Conservation (phyloP, 2,888 invertebrate genomes). For the Eupsilia transversa region DNA sequence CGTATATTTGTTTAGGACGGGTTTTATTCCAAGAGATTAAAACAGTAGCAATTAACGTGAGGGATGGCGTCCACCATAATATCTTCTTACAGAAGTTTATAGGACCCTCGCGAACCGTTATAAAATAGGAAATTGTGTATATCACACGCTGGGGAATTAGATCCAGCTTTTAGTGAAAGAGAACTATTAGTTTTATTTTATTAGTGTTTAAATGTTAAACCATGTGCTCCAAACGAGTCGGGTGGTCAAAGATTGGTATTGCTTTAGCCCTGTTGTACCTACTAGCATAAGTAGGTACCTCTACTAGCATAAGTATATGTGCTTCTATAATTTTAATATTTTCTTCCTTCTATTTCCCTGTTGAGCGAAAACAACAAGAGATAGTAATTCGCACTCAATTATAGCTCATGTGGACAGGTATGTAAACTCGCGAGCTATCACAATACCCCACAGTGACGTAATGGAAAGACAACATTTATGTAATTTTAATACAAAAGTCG, state of each 20-base stretch:
- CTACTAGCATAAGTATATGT: too few relatives aligned
- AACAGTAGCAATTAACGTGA: constrained; percentile 68
- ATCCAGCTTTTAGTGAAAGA: constrained; percentile 51
- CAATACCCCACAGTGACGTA: constrained; percentile 31
- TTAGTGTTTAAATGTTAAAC: constrained; percentile 35
- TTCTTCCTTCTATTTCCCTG: constrained; percentile 3
- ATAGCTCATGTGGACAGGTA: constrained; percentile 37
- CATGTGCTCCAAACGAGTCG: constrained; percentile 1
- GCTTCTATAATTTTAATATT: too few relatives aligned
- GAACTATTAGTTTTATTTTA: constrained; percentile 55
- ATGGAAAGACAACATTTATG: constrained; percentile 63
- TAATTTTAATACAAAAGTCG: constrained; percentile 64
- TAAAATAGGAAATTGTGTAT: constrained; percentile 60
- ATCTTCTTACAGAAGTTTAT: constrained; percentile 64
- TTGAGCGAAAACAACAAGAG: constrained; percentile 17
- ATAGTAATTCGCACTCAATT: constrained; percentile 23
- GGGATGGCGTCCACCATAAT: constrained; percentile 54
- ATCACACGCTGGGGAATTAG: constrained; percentile 59
- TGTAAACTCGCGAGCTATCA: constrained; percentile 17
- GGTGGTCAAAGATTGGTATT: constrained; percentile 8
- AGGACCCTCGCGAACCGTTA: constrained; percentile 55
- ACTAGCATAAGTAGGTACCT: too few relatives aligned
- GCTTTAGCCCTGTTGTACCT: not conserved
- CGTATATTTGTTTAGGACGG: constrained; percentile 75
- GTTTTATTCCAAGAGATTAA: constrained; percentile 73